A percentile compares a stretch with the other conserved stretches of the same genome.
These are phyloP conservation scores for Tinamus major DNA, from an alignment of 2,797 vertebrate species.

Conservation along the genomic window DNA sequence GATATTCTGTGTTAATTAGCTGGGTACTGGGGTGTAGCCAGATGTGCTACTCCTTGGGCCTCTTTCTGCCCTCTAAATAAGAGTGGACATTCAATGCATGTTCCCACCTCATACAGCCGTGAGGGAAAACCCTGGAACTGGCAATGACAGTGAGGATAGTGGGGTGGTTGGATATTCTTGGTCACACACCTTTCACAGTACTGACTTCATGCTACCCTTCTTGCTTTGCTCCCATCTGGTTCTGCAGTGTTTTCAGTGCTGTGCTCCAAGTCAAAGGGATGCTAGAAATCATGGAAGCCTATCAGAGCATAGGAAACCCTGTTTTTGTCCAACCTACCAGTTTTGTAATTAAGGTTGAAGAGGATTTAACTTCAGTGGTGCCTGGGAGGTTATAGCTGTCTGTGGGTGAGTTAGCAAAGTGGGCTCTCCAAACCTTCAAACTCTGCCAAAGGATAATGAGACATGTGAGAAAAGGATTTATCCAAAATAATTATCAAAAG, in stretches of 20 bases:
- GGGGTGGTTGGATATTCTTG: constrained; percentile 34
- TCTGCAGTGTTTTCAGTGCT: neutral
- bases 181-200: neutral
- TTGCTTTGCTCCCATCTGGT: constrained; percentile 13
- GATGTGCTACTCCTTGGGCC: neutral
- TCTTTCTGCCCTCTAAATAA: neutral
- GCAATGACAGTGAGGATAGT: neutral
- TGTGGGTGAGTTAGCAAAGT: neutral
- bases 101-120: neutral
- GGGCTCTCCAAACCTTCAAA: neutral
- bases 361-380: neutral
- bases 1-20: constrained; percentile 26
- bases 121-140: neutral
- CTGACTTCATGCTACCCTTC: neutral
- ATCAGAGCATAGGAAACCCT: neutral
- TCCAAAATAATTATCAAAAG: neutral
- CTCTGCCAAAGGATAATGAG: neutral
- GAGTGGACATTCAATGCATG: neutral
- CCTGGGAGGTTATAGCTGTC: neutral
- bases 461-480: neutral
- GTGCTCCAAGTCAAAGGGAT: neutral
- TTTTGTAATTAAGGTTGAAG: neutral
- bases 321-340: neutral
- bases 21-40: neutral
- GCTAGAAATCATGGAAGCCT: neutral